phyloP scores from a whole-genome alignment of 2,113 vertebrate genomes.

The Pomatorhinus ruficollis region DNA sequence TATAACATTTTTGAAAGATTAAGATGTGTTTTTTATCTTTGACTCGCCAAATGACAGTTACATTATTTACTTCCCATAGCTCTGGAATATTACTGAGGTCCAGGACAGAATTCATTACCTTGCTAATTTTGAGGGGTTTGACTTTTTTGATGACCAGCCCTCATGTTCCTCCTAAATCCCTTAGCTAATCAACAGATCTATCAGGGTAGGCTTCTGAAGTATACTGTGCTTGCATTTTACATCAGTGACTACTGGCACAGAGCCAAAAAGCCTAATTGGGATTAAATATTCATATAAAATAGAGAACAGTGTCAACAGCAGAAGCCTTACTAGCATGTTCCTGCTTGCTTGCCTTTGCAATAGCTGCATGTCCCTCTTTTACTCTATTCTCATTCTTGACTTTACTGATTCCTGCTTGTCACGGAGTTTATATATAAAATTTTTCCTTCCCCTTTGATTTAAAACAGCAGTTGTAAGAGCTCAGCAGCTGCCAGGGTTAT shows the following conservation, averaged over 20 bases:
- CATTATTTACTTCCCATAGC: neutral
- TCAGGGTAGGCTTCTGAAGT: neutral
- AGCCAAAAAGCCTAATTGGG: neutral
- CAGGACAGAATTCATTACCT: neutral
- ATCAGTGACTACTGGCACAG: neutral
- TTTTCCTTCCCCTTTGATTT: constrained; percentile 12
- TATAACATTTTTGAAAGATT: neutral
- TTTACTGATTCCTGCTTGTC: constrained; percentile 1
- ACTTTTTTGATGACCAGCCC: neutral
- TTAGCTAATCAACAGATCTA: neutral
- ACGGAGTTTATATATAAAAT: neutral
- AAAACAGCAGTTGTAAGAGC: neutral
- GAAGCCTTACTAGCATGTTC: neutral
- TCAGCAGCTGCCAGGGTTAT: neutral
- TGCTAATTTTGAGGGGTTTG: neutral
- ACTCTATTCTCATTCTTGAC: neutral
- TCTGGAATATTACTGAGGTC: neutral
- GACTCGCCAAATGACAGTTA: neutral
- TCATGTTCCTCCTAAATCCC: neutral
- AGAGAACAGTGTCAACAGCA: neutral
- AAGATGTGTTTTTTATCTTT: neutral
- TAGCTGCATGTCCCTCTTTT: neutral
- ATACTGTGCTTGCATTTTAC: neutral
- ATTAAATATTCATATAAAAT: neutral
- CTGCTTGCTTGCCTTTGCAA: neutral